A percentile compares a stretch with the other conserved stretches of the same genome.
Evolutionary conservation across 2,797 vertebrate genomes (phyloP).

Genomic region (Rousettus madagascariensis): DNA sequence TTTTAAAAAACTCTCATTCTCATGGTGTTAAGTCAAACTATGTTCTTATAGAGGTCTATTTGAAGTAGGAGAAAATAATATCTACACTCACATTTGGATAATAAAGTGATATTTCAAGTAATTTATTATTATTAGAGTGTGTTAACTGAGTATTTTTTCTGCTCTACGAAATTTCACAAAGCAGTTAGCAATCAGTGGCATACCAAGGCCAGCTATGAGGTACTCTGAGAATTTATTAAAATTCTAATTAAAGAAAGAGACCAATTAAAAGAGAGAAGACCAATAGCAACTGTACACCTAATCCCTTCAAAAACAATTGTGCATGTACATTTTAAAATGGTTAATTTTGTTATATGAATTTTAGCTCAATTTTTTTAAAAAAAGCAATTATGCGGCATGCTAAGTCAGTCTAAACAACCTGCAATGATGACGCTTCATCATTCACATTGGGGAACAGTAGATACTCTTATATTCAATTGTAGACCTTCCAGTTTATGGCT

Average conservation of each 20-base stretch:
- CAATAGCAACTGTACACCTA: no score
- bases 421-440: not conserved
- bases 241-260: conserved; percentile 77
- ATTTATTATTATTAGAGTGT: not conserved
- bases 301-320: conserved; percentile 61
- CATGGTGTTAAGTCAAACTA: conserved; percentile 35
- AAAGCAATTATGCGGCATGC: conserved; percentile 15
- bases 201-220: not conserved
- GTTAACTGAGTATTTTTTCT: conserved; percentile 1
- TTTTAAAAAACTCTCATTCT: conserved; percentile 33
- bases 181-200: conserved; percentile 2
- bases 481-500: not conserved
- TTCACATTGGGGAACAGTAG: not conserved
- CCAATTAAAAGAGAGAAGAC: no score
- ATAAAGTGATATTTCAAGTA: conserved; percentile 50
- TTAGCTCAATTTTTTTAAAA: conserved; percentile 29
- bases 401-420: conserved; percentile 27
- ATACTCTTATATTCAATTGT: not conserved
- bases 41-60: conserved; percentile 18
- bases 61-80: conserved; percentile 22
- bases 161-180: conserved; percentile 22
- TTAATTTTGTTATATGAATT: not conserved
- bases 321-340: not conserved
- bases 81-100: conserved; percentile 54
- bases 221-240: conserved; percentile 71